Percentiles rank a stretch among this genome's conserved stretches.
Conservation (phyloP, 2,888 invertebrate species). For the Drosophila maculinotata region DNA sequence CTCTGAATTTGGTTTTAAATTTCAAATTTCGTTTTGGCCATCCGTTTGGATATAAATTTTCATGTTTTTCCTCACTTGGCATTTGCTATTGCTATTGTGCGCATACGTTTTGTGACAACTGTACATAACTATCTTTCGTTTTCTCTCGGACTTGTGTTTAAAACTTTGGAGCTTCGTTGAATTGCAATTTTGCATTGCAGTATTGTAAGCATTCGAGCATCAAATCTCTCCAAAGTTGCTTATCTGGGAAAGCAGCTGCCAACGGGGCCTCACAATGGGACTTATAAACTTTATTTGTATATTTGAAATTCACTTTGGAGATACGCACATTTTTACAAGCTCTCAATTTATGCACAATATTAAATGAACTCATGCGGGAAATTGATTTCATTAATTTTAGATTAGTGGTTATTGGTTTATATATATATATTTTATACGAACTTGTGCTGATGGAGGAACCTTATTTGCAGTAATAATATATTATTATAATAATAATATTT, state of each 20-base stretch:
- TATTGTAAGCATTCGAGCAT: constrained; percentile 22
- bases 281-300: constrained; percentile 9
- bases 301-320: neutral
- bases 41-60: constrained; percentile 63
- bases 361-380: neutral
- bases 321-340: constrained; percentile 1
- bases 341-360: neutral
- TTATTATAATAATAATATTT: too few relatives aligned
- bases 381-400: neutral
- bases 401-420: too few relatives aligned
- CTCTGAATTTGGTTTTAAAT: constrained; percentile 62
- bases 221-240: constrained; percentile 27
- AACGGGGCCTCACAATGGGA: constrained; percentile 23
- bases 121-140: constrained; percentile 30
- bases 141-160: constrained; percentile 27
- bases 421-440: too few relatives aligned
- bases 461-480: too few relatives aligned
- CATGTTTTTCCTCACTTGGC: constrained; percentile 54
- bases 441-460: too few relatives aligned
- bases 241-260: constrained; percentile 56
- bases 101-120: constrained; percentile 54
- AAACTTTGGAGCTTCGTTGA: constrained; percentile 43
- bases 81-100: constrained; percentile 52
- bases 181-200: constrained; percentile 43
- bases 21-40: constrained; percentile 54